Evolutionary conservation across 2,797 vertebrate species (phyloP), one percentile per base, ranked within the genome.

Genomic region (Sardinella longiceps): DNA sequence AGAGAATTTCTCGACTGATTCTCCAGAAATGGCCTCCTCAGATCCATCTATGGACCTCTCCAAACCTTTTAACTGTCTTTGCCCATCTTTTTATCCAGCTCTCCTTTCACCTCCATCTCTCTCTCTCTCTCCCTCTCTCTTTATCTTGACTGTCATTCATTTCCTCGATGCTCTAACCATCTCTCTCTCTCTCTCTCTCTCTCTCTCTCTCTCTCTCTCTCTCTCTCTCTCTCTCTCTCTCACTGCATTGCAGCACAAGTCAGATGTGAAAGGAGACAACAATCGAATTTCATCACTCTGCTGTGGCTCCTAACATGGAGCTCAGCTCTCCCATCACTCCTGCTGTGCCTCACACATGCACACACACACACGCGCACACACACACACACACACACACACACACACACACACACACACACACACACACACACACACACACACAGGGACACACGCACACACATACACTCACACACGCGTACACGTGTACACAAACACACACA

Each of bases 121-220:
- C 30, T 25, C 12, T 70, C 63, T 12, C 28, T 70, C 28, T n/a
- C n/a, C n/a, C 14, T 30, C 10, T 14, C 30, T 25, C 12, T 70
- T 30, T 12, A 11, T 70, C 28, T 33, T 70, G 63, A 30, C 66
- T 74, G 66, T 74, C 66, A 39, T 37, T 74, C 66, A 74, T 74
- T 74, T 74, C 33, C 33, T 37, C 85, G 85, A 86, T 80, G 86
- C 91, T 91, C 92, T 84, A 90, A 91, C 66, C 23, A 18, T 15
- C 63, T n/a, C 23, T 70, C 50, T 5, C n/a, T 48, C 45, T 30
- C 10, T 15, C 83, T 84, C 28, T 58, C 56, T 81, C 83, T 77
- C 87, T 91, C 86, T 86, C 83, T 86, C 88, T 80, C 51, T 28
- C 18, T 25, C 43, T 11, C 56, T n/a, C 58, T 63, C 58, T 63